These are phyloP conservation scores for Ictidomys tridecemlineatus DNA, from an alignment of 2,113 vertebrate species.

Conservation along the genomic window DNA sequence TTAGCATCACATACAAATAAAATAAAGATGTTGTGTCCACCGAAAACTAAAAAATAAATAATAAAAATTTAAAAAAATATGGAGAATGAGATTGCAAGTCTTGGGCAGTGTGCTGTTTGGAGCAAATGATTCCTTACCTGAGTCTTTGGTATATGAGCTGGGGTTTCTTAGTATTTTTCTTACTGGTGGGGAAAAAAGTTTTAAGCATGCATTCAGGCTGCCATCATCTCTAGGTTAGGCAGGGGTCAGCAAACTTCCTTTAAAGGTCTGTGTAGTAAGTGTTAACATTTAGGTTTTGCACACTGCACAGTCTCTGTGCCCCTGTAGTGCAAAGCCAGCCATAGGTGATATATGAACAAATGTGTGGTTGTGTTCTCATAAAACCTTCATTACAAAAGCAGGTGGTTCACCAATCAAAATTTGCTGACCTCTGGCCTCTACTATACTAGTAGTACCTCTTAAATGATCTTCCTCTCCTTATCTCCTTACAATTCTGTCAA, in stretches of 20 bases:
- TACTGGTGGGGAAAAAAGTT: background rate
- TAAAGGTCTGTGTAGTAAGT: background rate
- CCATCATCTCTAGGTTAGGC: background rate
- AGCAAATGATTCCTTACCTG: background rate
- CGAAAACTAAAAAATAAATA: too few species aligned
- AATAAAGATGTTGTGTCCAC: too few species aligned
- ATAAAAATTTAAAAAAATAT: background rate
- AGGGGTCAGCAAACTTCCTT: background rate
- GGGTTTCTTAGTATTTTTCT: background rate
- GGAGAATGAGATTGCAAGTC: background rate
- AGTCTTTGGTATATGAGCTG: background rate
- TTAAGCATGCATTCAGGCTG: background rate
- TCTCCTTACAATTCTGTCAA: background rate
- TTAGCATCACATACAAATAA: too few species aligned
- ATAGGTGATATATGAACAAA: rapidly evolving
- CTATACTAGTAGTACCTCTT: background rate
- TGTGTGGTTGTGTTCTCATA: background rate
- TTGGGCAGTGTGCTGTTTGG: background rate
- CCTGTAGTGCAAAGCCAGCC: background rate
- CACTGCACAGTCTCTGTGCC: background rate
- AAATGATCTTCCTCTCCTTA: background rate
- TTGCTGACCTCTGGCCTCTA: background rate
- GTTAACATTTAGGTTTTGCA: too few species aligned
- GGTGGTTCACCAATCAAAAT: background rate
- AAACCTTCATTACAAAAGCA: background rate